These are phyloP conservation scores for Trochalopteron elliotii DNA, from an alignment of 2,113 vertebrate genomes.

Conservation along the genomic window DNA sequence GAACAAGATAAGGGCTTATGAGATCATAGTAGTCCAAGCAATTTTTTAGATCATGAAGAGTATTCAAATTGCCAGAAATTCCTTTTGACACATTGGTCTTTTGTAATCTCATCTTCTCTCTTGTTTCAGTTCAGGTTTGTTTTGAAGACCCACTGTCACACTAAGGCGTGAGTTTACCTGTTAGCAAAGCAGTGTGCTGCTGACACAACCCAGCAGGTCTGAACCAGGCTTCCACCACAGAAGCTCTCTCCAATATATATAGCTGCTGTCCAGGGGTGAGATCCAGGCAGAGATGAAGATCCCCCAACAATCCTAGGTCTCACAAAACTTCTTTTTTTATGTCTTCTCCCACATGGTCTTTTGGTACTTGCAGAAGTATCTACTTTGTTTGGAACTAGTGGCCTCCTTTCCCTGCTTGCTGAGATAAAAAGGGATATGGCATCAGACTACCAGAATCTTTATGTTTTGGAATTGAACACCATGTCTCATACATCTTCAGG, in stretches of 20 bases:
- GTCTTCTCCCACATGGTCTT: constrained; percentile 82
- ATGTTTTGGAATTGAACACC: background rate
- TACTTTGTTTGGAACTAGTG: background rate
- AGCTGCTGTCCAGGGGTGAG: constrained; percentile 91
- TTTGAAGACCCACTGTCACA: background rate
- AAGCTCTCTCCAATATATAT: constrained; percentile 86
- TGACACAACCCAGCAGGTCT: constrained; percentile 91
- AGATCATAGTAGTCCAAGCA: background rate
- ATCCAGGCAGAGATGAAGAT: constrained; percentile 81
- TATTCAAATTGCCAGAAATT: background rate
- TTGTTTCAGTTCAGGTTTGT: background rate
- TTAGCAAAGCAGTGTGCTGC: constrained; percentile 91
- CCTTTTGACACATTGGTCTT: background rate
- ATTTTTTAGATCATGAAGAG: background rate
- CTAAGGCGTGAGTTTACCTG: constrained; percentile 74
- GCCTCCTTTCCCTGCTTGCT: constrained; percentile 47
- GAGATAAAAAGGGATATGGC: background rate
- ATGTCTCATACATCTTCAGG: background rate
- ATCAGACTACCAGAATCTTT: background rate
- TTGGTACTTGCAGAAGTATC: background rate
- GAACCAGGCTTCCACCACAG: constrained; percentile 87
- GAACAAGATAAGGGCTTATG: background rate
- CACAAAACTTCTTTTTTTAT: constrained; percentile 81
- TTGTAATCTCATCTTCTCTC: background rate
- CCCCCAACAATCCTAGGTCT: constrained; percentile 86